phyloP scores from a whole-genome alignment of 2,888 invertebrate genomes.

The Litoditis marina region DNA sequence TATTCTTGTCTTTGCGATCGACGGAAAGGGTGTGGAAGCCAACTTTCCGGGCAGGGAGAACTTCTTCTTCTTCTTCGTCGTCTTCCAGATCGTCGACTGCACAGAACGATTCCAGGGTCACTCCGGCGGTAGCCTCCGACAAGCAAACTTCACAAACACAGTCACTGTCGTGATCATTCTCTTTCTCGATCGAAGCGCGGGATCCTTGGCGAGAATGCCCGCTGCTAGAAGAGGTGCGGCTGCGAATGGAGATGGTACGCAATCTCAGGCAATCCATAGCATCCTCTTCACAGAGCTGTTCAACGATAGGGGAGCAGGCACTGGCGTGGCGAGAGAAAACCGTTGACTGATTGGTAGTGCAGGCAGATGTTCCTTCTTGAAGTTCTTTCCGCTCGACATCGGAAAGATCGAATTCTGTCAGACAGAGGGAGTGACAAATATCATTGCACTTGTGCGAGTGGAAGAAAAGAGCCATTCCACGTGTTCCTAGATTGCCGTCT shows the following conservation, averaged over 20 bases:
- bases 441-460: constrained; percentile 68
- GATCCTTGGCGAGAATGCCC: constrained; percentile 10
- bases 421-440: constrained; percentile 66
- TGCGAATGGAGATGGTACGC: constrained; percentile 25
- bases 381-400: constrained; percentile 56
- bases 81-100: constrained; percentile 15
- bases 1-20: constrained; percentile 5
- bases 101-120: background rate
- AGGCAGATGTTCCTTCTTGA: constrained; percentile 1
- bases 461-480: constrained; percentile 69
- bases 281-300: constrained; percentile 23
- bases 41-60: constrained; percentile 14
- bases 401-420: constrained; percentile 67
- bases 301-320: constrained; percentile 17
- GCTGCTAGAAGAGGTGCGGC: constrained; percentile 13
- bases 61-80: constrained; percentile 5
- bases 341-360: constrained; percentile 6
- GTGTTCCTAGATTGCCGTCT: constrained; percentile 68
- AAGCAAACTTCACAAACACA: constrained; percentile 32
- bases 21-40: constrained; percentile 11
- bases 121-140: background rate
- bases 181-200: background rate
- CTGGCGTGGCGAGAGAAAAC: constrained; percentile 12
- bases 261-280: constrained; percentile 41
- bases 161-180: constrained; percentile 30